These are phyloP conservation scores for Gryllus longicercus DNA, from an alignment of 2,888 invertebrate genomes.

Conservation along the genomic window DNA sequence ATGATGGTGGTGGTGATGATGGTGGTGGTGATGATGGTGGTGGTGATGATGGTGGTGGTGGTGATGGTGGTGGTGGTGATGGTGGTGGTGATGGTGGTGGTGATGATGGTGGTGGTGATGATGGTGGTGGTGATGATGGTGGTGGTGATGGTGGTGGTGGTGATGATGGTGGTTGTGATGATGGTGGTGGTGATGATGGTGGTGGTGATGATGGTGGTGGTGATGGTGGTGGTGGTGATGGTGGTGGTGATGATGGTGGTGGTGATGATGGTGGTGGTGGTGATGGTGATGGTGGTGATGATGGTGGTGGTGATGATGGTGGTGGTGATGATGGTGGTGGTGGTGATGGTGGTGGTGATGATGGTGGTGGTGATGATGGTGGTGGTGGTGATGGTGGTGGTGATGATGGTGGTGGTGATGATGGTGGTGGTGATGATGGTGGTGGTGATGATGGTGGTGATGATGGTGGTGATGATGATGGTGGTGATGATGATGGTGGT, in stretches of 20 bases:
- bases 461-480: background rate
- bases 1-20: background rate
- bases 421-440: background rate
- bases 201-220: background rate
- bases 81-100: background rate
- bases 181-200: no score
- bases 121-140: background rate
- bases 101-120: background rate
- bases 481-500: background rate
- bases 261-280: background rate
- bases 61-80: background rate
- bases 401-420: background rate
- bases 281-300: background rate
- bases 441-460: background rate
- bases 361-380: background rate
- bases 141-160: background rate
- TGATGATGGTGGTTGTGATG: background rate
- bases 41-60: conserved; percentile 19
- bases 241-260: background rate
- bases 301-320: background rate
- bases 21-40: background rate
- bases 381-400: background rate
- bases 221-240: background rate
- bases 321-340: background rate
- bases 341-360: background rate